Conservation (phyloP, 2,797 vertebrate species). For the Danionella dracula region DNA sequence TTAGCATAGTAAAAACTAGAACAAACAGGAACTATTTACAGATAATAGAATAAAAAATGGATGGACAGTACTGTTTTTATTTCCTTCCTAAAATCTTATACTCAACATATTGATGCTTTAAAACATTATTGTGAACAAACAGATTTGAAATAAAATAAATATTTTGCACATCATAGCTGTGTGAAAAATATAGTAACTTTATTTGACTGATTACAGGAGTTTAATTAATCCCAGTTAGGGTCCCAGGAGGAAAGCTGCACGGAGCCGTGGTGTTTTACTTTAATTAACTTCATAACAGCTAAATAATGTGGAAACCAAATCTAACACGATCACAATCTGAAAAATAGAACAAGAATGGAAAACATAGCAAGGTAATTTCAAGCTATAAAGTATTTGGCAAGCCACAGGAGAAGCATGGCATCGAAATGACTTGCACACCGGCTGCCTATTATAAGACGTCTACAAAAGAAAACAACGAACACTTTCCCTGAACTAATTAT, state of each 20-base stretch:
- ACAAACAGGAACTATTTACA: no score
- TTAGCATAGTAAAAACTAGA: no score
- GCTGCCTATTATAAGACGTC: constrained; percentile 32
- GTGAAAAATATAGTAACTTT: no score
- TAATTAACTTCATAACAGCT: constrained; percentile 35
- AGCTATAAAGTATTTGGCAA: constrained; percentile 23
- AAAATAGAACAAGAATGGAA: constrained; percentile 19
- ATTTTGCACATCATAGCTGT: background rate
- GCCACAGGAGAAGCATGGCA: constrained; percentile 36
- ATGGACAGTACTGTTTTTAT: no score
- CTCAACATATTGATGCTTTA: no score
- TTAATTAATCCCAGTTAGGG: constrained; percentile 6
- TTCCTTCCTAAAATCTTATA: no score
- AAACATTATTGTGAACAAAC: background rate
- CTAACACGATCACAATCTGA: constrained; percentile 36
- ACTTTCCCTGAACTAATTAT: constrained; percentile 45
- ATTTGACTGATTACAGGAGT: background rate
- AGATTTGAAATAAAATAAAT: background rate
- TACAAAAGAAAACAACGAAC: constrained; percentile 45
- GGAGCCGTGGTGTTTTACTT: constrained; percentile 10
- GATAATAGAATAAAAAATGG: no score
- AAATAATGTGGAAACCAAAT: constrained; percentile 34
- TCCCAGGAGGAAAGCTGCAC: constrained; percentile 11
- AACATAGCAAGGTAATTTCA: constrained; percentile 19
- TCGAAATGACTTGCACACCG: constrained; percentile 40